Evolutionary conservation across 2,113 vertebrate genomes (phyloP).

Genomic region (Galemys pyrenaicus): DNA sequence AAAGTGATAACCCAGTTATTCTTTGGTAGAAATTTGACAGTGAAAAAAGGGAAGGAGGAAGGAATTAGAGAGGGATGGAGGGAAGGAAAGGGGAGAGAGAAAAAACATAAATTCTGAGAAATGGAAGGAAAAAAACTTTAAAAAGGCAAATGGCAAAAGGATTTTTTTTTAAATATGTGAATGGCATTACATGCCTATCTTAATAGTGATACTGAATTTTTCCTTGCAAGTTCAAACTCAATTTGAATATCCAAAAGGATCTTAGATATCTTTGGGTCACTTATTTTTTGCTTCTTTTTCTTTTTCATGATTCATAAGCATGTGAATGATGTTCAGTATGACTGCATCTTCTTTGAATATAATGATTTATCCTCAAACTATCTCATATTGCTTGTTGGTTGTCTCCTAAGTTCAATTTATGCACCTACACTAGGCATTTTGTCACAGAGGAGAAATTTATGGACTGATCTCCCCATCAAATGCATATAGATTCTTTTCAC

Average conservation of each 20-base stretch:
- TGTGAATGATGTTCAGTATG: not conserved
- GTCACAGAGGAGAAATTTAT: not conserved
- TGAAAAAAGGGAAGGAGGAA: not conserved
- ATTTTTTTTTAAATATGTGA: not conserved
- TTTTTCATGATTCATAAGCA: not conserved
- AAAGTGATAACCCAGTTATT: not conserved
- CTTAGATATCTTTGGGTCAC: not conserved
- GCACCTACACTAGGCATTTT: not conserved
- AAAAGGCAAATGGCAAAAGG: too few relatives aligned
- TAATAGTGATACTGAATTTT: not conserved
- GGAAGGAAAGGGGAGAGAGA: not conserved
- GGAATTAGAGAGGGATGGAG: rapidly evolving
- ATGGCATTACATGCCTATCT: too few relatives aligned
- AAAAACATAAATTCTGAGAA: not conserved
- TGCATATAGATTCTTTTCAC: not conserved
- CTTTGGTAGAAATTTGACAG: not conserved
- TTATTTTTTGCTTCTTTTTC: not conserved
- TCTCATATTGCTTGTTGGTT: not conserved
- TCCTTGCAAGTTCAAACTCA: not conserved
- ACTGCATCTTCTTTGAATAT: not conserved
- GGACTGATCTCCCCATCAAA: not conserved
- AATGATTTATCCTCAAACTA: not conserved
- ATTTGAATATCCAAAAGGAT: not conserved
- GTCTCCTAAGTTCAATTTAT: slow-evolving; percentile 1
- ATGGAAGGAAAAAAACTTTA: not conserved